Evolutionary conservation across 1,140 invertebrate species (phyloP), one percentile per base, ranked within the genome.

Genomic region (Drosophila parvula): DNA sequence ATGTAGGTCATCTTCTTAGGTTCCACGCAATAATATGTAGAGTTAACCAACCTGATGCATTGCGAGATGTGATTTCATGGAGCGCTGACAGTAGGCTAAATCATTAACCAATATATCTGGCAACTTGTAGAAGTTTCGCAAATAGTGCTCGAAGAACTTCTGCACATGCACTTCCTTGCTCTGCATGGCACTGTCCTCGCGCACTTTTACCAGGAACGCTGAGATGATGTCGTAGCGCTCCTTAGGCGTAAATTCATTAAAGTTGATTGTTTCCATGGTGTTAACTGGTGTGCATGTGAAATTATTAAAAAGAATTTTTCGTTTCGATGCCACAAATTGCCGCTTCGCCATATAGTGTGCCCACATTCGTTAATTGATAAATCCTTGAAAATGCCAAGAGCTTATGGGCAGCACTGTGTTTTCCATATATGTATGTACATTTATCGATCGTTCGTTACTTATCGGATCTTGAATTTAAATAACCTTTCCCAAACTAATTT

Each of bases 41-140:
- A 44, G 5, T 14, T 12, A 18, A 27, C 63, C 55, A 51, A 91
- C 91, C 74, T 90, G 83, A 78, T 91, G 89, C 9, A 85, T 79
- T 18, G 59, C 59, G 3, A 92, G 61, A 65, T 89, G 60, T 1
- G 70, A 56, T 50, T 85, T 86, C 70, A 92, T 58, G 3, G 83
- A 71, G 8, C 83, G 74, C 47, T 92, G 91, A 10, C 86, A 91
- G 70, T 92, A 92, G 10, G 80, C 75, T 50, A 92, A 91, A 43
- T 92, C 91, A 45, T 91, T 74, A 5, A 77, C 73, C 27, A 92
- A 47, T n/a, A 81, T 77, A 1, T 51, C 38, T 7, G 91, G 91
- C 22, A 91, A 30, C 32, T 85, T 85, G 74, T 92, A 91, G 44
- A 85, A 91, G 43, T 80, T 79, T 6, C 86, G 81, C 12, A 91